Conservation (phyloP, 2,113 vertebrate genomes). For the Onychorhynchus coronatus region DNA sequence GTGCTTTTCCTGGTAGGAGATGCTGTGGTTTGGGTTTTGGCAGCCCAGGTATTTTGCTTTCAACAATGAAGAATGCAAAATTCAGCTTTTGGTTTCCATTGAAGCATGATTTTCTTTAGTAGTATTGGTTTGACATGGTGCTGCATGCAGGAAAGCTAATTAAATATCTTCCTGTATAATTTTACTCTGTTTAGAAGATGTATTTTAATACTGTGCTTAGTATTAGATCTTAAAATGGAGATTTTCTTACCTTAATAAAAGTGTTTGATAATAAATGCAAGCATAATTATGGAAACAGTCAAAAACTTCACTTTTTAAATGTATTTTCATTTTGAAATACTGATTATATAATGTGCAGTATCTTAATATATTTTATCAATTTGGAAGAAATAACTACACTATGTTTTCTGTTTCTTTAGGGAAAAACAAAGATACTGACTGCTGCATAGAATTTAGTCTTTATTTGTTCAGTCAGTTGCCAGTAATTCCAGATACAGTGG, state of each 20-base stretch:
- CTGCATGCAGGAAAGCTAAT: background rate
- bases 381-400: background rate
- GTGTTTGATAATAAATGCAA: background rate
- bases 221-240: background rate
- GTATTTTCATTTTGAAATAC: background rate
- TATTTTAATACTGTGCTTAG: background rate
- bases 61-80: background rate
- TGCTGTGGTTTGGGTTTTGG: background rate
- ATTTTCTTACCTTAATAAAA: background rate
- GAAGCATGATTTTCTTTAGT: background rate
- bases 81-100: background rate
- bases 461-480: background rate
- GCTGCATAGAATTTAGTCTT: background rate
- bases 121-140: background rate
- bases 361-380: background rate
- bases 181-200: background rate
- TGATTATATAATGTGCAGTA: background rate
- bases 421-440: background rate
- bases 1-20: background rate
- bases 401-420: background rate
- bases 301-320: background rate
- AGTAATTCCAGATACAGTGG: background rate
- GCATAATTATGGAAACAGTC: background rate
- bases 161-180: background rate
- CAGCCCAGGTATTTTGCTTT: background rate